Base-by-base conservation (phyloP, 2,888 invertebrate genomes). In the Lamellibrachia columna region DNA sequence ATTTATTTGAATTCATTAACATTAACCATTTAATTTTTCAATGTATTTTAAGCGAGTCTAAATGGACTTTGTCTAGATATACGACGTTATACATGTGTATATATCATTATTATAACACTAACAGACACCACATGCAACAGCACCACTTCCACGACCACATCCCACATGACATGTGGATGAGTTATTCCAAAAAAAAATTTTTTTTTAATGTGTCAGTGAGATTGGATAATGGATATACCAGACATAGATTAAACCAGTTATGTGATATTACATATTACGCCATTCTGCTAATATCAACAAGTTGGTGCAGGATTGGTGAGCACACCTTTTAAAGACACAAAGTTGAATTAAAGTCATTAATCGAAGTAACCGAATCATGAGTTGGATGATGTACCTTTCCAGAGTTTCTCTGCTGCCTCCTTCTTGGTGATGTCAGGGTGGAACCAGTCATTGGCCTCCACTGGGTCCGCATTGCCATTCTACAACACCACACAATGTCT, bases 361-460 rank as follows among this genome's bases (percentile, higher is more conserved):
- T 22, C 15, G n/a, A 6, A 22, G 75, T n/a, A 15, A 22, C 1
- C 55, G 3, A 55, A 55, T 9, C 75, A 75, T 22, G 6, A 75
- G 6, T 22, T 91, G 4, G 7, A n/a, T n/a, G 22, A 6, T 95
- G 95, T 96, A 98, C 98, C 98, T 97, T 99, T 98, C 90, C 98
- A 98, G 92, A 99, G 97, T 97, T 99, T 98, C 96, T 99, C 98
- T 6, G 99, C 99, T 91, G 99, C 99, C 96, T 99, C 99, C 95
- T 98, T 98, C 97, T 99, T 99, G 58, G 98, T 98, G 95, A 99
- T 98, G 96, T 98, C 98, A 0, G 98, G 98, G 97, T 99, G 99
- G 97, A 99, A 99, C 98, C 99, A 99, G 11, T 98, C 98, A 97
- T 99, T 98, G 3, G 99, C 98, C 0, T 99, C 98, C 96, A 99